Percentiles rank a stretch among this genome's conserved stretches.
Evolutionary conservation across 2,888 invertebrate genomes (phyloP).

Genomic region (Oithona nana): DNA sequence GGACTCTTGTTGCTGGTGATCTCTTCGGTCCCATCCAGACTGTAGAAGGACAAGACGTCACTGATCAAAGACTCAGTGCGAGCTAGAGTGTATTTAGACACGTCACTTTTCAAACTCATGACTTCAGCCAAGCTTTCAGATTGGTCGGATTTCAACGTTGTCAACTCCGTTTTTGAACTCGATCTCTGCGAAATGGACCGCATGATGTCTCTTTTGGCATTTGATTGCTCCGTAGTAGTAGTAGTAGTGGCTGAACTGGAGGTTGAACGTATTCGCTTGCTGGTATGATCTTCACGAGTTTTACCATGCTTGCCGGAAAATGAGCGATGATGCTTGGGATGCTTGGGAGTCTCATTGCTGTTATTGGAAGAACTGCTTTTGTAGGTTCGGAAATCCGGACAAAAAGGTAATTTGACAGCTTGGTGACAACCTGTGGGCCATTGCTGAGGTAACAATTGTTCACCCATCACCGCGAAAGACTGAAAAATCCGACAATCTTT

Average conservation of each 20-base stretch:
- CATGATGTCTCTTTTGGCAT: not conserved
- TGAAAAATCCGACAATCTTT: constrained; percentile 42
- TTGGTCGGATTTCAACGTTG: too few species aligned
- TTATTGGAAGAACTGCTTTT: constrained; percentile 19
- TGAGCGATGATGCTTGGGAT: constrained; percentile 10
- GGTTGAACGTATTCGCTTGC: not conserved
- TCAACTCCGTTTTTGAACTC: too few species aligned
- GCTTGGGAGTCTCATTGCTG: constrained; percentile 18
- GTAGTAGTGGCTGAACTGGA: not conserved
- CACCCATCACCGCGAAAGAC: constrained; percentile 17
- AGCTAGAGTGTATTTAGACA: not conserved
- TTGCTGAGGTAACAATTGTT: constrained; percentile 17
- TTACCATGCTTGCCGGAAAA: constrained; percentile 10
- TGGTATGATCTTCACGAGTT: not conserved
- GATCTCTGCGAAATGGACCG: not conserved
- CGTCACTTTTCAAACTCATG: not conserved
- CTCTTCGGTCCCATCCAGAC: not conserved
- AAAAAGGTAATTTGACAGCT: constrained; percentile 14
- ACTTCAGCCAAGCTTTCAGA: not conserved
- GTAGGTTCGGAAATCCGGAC: constrained; percentile 17
- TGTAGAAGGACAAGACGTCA: constrained; percentile 15
- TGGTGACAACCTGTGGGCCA: constrained; percentile 18
- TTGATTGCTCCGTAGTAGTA: not conserved
- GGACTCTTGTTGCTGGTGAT: not conserved
- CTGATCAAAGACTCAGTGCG: constrained; percentile 13